Percentiles rank a stretch among this genome's conserved stretches.
Evolutionary conservation across 2,113 vertebrate species (phyloP).

Genomic region (Pachypanchax playfairii): DNA sequence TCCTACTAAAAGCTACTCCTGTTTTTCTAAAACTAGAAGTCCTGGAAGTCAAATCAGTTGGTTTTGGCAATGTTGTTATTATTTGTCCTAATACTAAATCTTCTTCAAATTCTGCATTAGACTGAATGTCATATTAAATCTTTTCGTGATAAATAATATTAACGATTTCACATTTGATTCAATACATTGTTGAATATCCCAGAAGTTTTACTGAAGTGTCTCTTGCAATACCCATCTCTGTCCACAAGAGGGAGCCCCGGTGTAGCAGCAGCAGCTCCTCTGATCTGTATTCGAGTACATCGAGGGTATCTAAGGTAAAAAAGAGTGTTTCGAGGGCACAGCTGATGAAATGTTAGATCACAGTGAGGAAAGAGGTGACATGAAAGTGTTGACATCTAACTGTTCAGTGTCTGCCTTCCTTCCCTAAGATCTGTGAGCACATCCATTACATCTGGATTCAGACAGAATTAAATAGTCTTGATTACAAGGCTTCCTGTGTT

Average conservation of each 20-base stretch:
- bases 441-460: constrained; percentile 67
- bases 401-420: constrained; percentile 48
- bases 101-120: neutral
- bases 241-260: constrained; percentile 61
- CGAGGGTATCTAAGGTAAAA: constrained; percentile 51
- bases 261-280: neutral
- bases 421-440: constrained; percentile 42
- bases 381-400: constrained; percentile 61
- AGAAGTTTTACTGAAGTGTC: neutral
- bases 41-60: neutral
- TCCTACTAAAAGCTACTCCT: constrained; percentile 40
- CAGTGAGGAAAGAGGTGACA: constrained; percentile 49
- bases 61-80: neutral
- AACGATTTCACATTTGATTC: neutral
- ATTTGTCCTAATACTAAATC: neutral
- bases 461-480: constrained; percentile 59
- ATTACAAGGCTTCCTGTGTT: constrained; percentile 60
- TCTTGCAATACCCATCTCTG: neutral
- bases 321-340: constrained; percentile 51
- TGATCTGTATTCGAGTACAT: constrained; percentile 8
- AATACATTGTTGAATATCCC: neutral
- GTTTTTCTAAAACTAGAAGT: too few species aligned
- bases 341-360: constrained; percentile 68
- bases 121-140: neutral
- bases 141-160: neutral